These are phyloP conservation scores for Holothuria leucospilota DNA, from an alignment of 53 echinoderm and acorn worm species.

Conservation along the genomic window DNA sequence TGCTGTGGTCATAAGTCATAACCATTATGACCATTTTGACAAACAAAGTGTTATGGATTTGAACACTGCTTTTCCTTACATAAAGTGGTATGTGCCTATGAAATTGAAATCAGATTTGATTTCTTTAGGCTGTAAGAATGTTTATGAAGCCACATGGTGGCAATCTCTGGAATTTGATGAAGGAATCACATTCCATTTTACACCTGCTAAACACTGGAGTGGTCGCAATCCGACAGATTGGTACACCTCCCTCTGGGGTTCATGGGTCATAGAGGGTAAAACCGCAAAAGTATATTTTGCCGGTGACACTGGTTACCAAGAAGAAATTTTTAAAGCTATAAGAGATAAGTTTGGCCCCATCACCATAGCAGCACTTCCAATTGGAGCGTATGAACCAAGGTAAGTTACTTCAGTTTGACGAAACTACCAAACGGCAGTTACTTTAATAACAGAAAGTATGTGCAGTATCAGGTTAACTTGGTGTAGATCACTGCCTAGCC, in stretches of 20 bases:
- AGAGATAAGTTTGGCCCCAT: conserved; percentile 74
- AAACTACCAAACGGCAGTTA: too few relatives aligned
- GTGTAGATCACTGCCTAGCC: too few relatives aligned
- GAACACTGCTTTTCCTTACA: neutral
- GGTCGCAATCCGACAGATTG: conserved; percentile 71
- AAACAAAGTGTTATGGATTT: conserved; percentile 56
- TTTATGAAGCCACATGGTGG: conserved; percentile 95
- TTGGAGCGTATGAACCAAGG: conserved; percentile 99
- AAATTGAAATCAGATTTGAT: conserved; percentile 75
- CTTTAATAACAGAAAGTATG: too few relatives aligned
- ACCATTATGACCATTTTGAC: conserved; percentile 96
- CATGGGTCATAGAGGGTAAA: conserved; percentile 87
- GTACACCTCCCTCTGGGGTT: conserved; percentile 88
- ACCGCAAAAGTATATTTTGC: conserved; percentile 93
- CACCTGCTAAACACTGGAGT: conserved; percentile 92
- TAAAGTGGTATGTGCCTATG: conserved; percentile 91
- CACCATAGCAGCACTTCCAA: conserved; percentile 92
- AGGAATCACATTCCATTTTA: conserved; percentile 76
- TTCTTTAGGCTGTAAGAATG: conserved; percentile 66
- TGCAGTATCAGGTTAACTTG: too few relatives aligned
- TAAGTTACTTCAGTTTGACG: too few relatives aligned
- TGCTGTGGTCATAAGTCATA: conserved; percentile 94
- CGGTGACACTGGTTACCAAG: conserved; percentile 89
- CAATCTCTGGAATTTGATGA: conserved; percentile 62
- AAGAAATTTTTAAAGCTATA: conserved; percentile 83